Evolutionary conservation across 2,888 invertebrate genomes (phyloP).

Genomic region (Apantesis nais): DNA sequence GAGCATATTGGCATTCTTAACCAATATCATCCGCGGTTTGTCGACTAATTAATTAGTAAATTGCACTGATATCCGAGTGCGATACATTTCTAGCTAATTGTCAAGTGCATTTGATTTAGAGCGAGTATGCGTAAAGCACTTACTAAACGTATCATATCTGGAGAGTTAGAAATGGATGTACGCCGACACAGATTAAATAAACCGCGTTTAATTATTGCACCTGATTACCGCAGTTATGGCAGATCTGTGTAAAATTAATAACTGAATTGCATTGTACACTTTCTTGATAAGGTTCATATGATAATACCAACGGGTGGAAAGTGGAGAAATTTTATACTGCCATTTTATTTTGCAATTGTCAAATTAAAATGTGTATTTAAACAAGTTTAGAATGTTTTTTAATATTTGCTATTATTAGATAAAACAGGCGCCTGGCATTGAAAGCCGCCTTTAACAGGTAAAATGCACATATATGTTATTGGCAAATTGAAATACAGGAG

Average conservation of each 20-base stretch:
- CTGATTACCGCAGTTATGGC: constrained; percentile 28
- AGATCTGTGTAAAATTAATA: constrained; percentile 3
- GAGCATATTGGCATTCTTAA: constrained; percentile 21
- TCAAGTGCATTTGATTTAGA: constrained; percentile 58
- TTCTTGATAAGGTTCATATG: background rate
- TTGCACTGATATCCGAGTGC: constrained; percentile 52
- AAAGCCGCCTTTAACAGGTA: background rate
- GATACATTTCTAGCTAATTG: constrained; percentile 53
- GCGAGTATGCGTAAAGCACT: constrained; percentile 44
- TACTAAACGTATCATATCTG: constrained; percentile 37
- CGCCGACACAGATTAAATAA: constrained; percentile 48
- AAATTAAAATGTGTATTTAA: background rate
- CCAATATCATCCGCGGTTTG: constrained; percentile 37
- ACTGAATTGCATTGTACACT: background rate
- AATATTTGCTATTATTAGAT: no score
- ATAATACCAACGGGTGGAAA: background rate
- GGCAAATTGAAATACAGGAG: background rate
- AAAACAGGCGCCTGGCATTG: no score
- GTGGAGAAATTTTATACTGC: background rate
- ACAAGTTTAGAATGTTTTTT: no score
- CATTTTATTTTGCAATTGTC: no score
- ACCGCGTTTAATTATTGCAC: constrained; percentile 44
- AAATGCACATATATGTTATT: no score
- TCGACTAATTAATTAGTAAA: constrained; percentile 59
- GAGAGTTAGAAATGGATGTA: constrained; percentile 34